Base-by-base conservation (phyloP, 2,797 vertebrate genomes). In the Meda fulgida region DNA sequence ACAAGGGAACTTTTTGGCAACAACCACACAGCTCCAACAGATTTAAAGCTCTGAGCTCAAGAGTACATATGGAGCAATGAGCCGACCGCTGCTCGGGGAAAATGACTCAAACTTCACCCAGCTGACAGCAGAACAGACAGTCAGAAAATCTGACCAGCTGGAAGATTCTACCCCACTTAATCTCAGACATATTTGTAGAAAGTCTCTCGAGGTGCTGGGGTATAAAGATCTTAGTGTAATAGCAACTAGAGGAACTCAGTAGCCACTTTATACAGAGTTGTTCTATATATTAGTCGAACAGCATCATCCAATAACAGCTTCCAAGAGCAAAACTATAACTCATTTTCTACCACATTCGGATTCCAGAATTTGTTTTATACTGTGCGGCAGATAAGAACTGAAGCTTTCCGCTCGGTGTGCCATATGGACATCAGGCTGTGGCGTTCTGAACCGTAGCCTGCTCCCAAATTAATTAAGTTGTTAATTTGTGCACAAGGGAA, bases 1-100 rank as follows among this genome's bases (percentile, higher is more conserved):
- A 86, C 85, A 83, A 82, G 83, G 58, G 80, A 85, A 89, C 43
- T 83, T 89, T 78, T 73, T 84, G 83, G 83, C 85, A 85, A 60
- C 81, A 34, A 43, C 31, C 58, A 60, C 71, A 51, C 67, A 80
- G 66, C 65, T 78, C n/a, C 53, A 29, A 85, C 76, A 79, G 77
- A 80, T 81, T 85, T 73, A 65, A 81, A 51, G 46, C 70, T 67
- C 55, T n/a, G 48, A 83, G 87, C 83, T 76, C 65, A 79, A 80
- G 76, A 80, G 84, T 81, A 70, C 78, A 82, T 36, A 60, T 80
- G 72, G 84, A 88, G 85, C 87, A 88, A 83, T 72, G 69, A 80
- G 88, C 70, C 58, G 38, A 21, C 26, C 53, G 60, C 71, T 84
- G 79, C 81, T 82, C 46, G 0, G 66, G 69, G 85, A 80, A 83